Conservation (phyloP, 1,140 invertebrate genomes). For the Pseudomyrmex dendroicus region DNA sequence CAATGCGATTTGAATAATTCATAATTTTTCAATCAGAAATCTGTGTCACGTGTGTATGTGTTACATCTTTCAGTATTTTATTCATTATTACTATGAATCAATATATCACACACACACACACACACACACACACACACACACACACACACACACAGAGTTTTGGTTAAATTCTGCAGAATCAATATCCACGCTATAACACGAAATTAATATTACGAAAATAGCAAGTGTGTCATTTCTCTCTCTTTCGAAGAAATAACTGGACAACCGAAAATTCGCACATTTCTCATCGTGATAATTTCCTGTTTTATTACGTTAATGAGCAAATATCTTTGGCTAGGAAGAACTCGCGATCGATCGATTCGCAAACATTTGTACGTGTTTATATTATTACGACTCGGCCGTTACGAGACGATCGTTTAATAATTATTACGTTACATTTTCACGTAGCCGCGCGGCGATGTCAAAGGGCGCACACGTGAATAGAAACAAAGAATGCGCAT, state of each 20-base stretch:
- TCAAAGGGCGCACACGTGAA: background rate
- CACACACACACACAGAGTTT: background rate
- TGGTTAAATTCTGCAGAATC: conserved; percentile 22
- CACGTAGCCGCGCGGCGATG: background rate
- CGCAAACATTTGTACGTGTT: conserved; percentile 2
- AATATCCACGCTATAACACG: background rate
- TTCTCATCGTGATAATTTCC: background rate
- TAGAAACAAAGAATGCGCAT: background rate
- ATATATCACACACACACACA: background rate
- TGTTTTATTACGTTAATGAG: background rate
- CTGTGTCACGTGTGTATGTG: background rate
- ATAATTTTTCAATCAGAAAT: conserved; percentile 36
- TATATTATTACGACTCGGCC: conserved; percentile 12
- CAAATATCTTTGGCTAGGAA: background rate
- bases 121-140: too few relatives aligned
- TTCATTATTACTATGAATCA: conserved; percentile 34
- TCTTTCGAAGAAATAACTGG: background rate
- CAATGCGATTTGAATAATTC: background rate
- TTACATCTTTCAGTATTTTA: conserved; percentile 17
- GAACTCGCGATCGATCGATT: background rate
- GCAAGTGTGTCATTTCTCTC: background rate
- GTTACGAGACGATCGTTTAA: conserved; percentile 16
- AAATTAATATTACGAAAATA: conserved; percentile 41
- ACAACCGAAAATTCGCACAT: conserved; percentile 1
- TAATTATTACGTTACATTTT: conserved; percentile 12